These are phyloP conservation scores for Osmerus mordax DNA, from an alignment of 2,113 vertebrate genomes.

Conservation along the genomic window DNA sequence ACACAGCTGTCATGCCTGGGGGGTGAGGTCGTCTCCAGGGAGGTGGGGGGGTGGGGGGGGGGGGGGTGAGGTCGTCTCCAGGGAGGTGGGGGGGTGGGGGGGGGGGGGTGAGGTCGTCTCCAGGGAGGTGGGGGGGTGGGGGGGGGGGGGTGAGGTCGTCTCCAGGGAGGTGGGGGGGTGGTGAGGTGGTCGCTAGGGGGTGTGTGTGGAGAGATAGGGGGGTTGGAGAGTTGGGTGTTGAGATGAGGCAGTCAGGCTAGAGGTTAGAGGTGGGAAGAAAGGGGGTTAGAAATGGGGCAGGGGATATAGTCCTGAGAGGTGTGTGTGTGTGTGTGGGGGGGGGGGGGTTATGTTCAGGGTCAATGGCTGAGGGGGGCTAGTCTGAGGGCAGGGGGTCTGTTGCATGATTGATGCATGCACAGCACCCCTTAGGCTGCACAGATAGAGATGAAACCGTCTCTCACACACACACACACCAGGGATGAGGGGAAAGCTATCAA, in stretches of 20 bases:
- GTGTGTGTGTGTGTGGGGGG: conserved; percentile 15
- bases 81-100: conserved; percentile 23
- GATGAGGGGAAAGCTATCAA: conserved; percentile 44
- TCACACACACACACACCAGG: background rate
- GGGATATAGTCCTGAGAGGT: conserved; percentile 20
- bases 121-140: conserved; percentile 24
- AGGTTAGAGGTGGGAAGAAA: conserved; percentile 10
- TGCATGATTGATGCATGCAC: conserved; percentile 37
- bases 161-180: conserved; percentile 26
- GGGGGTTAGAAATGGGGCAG: conserved; percentile 9
- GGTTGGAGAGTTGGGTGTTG: background rate
- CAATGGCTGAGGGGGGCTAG: background rate
- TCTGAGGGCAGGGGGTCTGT: conserved; percentile 1
- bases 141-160: conserved; percentile 62
- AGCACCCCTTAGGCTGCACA: conserved; percentile 53
- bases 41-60: conserved; percentile 16
- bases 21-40: conserved; percentile 63
- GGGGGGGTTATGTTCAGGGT: too few species aligned
- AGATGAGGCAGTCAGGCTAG: conserved; percentile 4
- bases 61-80: conserved; percentile 49
- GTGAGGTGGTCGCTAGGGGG: background rate
- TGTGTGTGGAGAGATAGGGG: conserved; percentile 6
- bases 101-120: conserved; percentile 66
- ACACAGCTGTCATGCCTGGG: conserved; percentile 72
- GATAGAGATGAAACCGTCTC: conserved; percentile 45